Evolutionary conservation across 2,888 invertebrate genomes (phyloP).

Genomic region (Archips crataeganus): DNA sequence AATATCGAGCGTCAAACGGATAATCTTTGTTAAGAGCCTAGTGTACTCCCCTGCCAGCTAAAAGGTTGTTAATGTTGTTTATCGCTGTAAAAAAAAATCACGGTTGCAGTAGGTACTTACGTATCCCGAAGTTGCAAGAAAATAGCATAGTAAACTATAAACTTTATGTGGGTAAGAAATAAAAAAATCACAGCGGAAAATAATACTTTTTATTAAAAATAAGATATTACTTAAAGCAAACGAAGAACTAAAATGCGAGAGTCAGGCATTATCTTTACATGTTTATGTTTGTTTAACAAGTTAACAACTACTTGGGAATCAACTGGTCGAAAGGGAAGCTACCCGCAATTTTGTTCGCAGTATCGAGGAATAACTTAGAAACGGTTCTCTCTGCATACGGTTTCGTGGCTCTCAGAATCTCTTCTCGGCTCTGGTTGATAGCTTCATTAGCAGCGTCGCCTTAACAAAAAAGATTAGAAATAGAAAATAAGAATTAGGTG

Average conservation of each 20-base stretch:
- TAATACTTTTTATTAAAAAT: not conserved
- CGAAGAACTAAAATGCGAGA: not conserved
- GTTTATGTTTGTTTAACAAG: not conserved
- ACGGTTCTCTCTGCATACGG: slow-evolving; percentile 86
- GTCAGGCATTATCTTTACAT: not conserved
- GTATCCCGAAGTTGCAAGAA: too few species aligned
- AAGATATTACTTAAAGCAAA: not conserved
- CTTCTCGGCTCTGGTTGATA: slow-evolving; percentile 86
- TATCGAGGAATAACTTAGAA: slow-evolving; percentile 77
- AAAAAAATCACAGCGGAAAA: not conserved
- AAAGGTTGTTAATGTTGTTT: too few species aligned
- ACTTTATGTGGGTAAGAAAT: too few species aligned
- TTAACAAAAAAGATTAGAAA: slow-evolving; percentile 48
- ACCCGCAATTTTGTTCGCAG: slow-evolving; percentile 84
- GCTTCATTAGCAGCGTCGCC: slow-evolving; percentile 85
- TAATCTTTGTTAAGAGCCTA: too few species aligned
- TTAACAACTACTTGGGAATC: slow-evolving; percentile 67
- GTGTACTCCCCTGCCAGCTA: too few species aligned
- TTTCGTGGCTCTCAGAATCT: slow-evolving; percentile 83
- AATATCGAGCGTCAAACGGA: too few species aligned
- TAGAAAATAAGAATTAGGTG: not conserved
- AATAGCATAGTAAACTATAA: too few species aligned
- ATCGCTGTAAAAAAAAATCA: too few species aligned
- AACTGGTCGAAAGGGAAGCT: slow-evolving; percentile 84
- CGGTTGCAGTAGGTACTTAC: too few species aligned